Evolutionary conservation across 2,797 vertebrate species (phyloP), one percentile per base, ranked within the genome.

Genomic region (Loris lydekkerianus): DNA sequence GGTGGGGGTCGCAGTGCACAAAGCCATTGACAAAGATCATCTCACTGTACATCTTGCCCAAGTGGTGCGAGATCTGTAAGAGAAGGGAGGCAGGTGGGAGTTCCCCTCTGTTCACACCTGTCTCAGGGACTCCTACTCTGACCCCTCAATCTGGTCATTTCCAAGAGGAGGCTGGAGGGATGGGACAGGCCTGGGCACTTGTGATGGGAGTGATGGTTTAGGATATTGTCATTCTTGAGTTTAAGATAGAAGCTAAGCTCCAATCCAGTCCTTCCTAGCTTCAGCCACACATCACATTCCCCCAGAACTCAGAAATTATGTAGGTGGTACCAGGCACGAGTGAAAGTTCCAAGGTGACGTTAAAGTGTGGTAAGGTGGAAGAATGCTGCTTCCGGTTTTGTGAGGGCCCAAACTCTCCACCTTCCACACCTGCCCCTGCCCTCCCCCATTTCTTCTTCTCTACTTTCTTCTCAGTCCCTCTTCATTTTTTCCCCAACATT

Each of bases 11-110:
- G 72, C 99, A 99, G 98, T 99, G 99, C 93, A 99, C 99, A 7
- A 99, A 99, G 80, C 99, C 99, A 0, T 99, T 99, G 96, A 99
- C 98, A 65, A 99, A 99, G 97, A 99, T 99, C 99, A 99, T 99
- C 98, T 99, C 99, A 0, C 99, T 99, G 98, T 99, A 99, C 95
- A 99, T 98, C 95, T 99, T 99, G 10, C 99, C 99, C 97, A 99
- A 96, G 96, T 99, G 99, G 96, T 98, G 98, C 0, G 99, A 99
- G 95, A 99, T 99, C 99, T 99, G 97, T 92, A 86, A 96, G 83
- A 97, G 81, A 95, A 77, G 94, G n/a, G 75, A 89, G n/a, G 14
- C 0, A 0, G 70, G 40, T 73, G 18, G 40, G 46, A 61, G 77
- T 1, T 29, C 69, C 3, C 3, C 9, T 4, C 0, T 27, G 2